Evolutionary conservation across 2,888 invertebrate genomes (phyloP).

Genomic region (Drosophila atripex): DNA sequence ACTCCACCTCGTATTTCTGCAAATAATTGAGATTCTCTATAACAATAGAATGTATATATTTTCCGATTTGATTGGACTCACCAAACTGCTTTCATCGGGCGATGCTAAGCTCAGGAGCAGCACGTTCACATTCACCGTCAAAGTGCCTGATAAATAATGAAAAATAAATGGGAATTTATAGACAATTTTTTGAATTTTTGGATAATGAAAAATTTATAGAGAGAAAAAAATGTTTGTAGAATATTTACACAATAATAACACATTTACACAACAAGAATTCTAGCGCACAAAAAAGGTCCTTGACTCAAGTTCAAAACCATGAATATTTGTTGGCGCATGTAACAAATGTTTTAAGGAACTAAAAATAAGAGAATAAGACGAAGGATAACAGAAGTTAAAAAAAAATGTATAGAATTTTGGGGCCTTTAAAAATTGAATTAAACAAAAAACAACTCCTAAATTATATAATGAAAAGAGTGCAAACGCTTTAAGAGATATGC

Average conservation of each 20-base stretch:
- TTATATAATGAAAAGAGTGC: neutral
- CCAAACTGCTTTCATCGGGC: slow-evolving; percentile 98
- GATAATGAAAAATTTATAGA: neutral
- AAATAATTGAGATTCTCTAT: neutral
- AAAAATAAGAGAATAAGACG: slow-evolving; percentile 3
- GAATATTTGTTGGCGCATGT: too few species aligned
- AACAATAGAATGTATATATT: slow-evolving; percentile 2
- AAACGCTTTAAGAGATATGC: neutral
- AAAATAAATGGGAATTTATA: neutral
- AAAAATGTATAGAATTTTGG: neutral
- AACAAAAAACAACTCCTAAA: slow-evolving; percentile 2
- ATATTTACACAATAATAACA: too few species aligned
- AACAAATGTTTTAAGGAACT: neutral
- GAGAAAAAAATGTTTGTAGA: neutral
- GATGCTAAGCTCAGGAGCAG: slow-evolving; percentile 96
- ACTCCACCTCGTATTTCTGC: slow-evolving; percentile 98
- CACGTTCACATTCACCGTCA: slow-evolving; percentile 97
- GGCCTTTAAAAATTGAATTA: neutral
- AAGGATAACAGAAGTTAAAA: neutral
- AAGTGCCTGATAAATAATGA: slow-evolving; percentile 87
- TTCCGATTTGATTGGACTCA: slow-evolving; percentile 85
- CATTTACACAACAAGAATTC: too few species aligned
- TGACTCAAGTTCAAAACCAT: too few species aligned
- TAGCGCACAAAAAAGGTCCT: too few species aligned
- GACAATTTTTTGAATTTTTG: neutral